Percentiles rank a stretch among this genome's conserved stretches.
Evolutionary conservation across 2,113 vertebrate genomes (phyloP).

Genomic region (Leucoraja erinaceus): DNA sequence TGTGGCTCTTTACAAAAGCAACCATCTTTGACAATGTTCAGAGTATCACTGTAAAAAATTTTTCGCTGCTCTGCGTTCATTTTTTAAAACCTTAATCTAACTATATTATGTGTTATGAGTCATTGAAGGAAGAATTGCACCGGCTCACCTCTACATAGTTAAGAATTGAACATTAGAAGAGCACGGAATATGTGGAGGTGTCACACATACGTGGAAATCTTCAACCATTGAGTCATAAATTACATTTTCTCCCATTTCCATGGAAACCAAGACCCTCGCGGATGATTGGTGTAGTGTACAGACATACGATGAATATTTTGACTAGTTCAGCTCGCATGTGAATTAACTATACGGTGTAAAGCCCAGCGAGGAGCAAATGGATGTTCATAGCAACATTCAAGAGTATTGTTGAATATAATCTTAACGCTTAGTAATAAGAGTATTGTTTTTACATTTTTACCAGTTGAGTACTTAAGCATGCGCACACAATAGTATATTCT

Average conservation of each 20-base stretch:
- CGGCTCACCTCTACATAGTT: not conserved
- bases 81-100: not conserved
- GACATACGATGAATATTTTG: not conserved
- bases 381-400: not conserved
- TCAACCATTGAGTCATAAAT: not conserved
- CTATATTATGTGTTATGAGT: not conserved
- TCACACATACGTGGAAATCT: not conserved
- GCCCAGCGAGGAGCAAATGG: not conserved
- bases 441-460: not conserved
- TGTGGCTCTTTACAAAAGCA: not conserved
- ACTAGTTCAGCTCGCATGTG: not conserved
- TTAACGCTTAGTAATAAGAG: not conserved
- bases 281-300: not conserved
- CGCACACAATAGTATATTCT: not conserved
- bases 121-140: not conserved
- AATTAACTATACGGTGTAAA: not conserved
- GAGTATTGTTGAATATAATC: not conserved
- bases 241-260: constrained; percentile 11
- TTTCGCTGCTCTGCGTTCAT: not conserved
- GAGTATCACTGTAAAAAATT: not conserved
- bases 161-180: not conserved
- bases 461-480: not conserved
- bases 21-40: not conserved
- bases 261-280: not conserved
- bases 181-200: not conserved